phyloP scores from a whole-genome alignment of 1,140 invertebrate species.

The Lepeophtheirus salmonis region DNA sequence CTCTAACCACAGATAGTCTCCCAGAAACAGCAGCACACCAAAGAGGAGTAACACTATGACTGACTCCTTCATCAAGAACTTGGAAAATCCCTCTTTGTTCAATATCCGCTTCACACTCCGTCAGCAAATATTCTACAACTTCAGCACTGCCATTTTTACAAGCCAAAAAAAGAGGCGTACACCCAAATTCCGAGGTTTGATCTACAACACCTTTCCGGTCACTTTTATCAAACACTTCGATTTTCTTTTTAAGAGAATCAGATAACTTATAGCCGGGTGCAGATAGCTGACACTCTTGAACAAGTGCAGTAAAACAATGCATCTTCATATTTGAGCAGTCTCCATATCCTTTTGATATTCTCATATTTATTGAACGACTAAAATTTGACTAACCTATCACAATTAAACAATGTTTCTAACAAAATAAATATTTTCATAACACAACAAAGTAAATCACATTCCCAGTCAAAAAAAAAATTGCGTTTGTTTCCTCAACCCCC shows the following conservation, averaged over 20 bases:
- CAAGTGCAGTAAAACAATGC: conserved; percentile 1
- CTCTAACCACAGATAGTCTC: conserved; percentile 27
- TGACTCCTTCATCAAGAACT: conserved; percentile 25
- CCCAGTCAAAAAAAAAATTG: no score
- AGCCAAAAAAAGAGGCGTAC: conserved; percentile 27
- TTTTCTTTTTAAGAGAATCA: conserved; percentile 21
- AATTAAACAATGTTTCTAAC: no score
- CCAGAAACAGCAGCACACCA: conserved; percentile 31
- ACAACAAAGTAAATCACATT: no score
- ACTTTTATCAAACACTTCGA: conserved; percentile 22
- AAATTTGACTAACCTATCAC: no score
- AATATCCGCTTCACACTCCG: conserved; percentile 28
- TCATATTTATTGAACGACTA: conserved; percentile 1
- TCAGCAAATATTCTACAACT: conserved; percentile 29
- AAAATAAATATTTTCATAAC: no score
- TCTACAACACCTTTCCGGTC: conserved; percentile 23
- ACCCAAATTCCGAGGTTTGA: conserved; percentile 24
- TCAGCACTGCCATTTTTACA: conserved; percentile 27
- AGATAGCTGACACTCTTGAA: conserved; percentile 16
- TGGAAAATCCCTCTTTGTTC: conserved; percentile 28
- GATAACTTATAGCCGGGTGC: conserved; percentile 21
- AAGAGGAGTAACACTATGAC: conserved; percentile 29
- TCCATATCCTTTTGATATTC: conserved; percentile 6
- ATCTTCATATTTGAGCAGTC: conserved; percentile 4
- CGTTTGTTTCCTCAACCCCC: no score